A percentile compares a stretch with the other conserved stretches of the same genome.
Conservation (phyloP, 2,113 vertebrate genomes). For the Platichthys stellatus region DNA sequence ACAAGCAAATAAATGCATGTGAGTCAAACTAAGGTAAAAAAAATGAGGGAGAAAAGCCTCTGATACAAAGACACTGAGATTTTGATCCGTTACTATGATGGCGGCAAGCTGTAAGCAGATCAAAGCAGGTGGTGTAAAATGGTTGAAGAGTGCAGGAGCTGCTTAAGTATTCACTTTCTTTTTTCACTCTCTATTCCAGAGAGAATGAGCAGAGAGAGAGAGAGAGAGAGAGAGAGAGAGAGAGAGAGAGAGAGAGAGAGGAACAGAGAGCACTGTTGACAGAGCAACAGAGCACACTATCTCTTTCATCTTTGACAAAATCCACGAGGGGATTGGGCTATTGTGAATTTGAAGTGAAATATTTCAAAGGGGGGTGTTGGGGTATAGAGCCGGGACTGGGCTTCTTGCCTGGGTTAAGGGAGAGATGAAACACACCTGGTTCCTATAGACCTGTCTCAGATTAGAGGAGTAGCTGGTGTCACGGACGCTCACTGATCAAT, state of each 20-base stretch:
- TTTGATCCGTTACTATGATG: constrained; percentile 67
- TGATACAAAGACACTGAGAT: constrained; percentile 68
- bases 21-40: constrained; percentile 67
- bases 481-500: constrained; percentile 48
- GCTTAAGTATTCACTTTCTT: constrained; percentile 79
- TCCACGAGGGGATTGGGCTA: constrained; percentile 74
- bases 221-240: constrained; percentile 50
- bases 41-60: constrained; percentile 47
- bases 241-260: constrained; percentile 55
- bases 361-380: constrained; percentile 77
- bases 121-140: constrained; percentile 78
- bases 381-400: constrained; percentile 53
- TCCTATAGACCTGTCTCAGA: constrained; percentile 49
- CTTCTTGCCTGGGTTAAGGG: constrained; percentile 56
- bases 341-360: constrained; percentile 80
- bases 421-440: constrained; percentile 76
- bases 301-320: constrained; percentile 82
- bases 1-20: constrained; percentile 68
- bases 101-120: constrained; percentile 70
- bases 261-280: constrained; percentile 67
- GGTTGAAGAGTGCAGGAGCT: constrained; percentile 78
- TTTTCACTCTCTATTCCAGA: constrained; percentile 64
- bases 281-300: constrained; percentile 70
- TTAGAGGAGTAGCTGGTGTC: constrained; percentile 52
- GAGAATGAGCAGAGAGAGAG: constrained; percentile 55